A percentile compares a stretch with the other conserved stretches of the same genome.
phyloP scores from a whole-genome alignment of 2,888 invertebrate genomes.

The Andrena fulva region DNA sequence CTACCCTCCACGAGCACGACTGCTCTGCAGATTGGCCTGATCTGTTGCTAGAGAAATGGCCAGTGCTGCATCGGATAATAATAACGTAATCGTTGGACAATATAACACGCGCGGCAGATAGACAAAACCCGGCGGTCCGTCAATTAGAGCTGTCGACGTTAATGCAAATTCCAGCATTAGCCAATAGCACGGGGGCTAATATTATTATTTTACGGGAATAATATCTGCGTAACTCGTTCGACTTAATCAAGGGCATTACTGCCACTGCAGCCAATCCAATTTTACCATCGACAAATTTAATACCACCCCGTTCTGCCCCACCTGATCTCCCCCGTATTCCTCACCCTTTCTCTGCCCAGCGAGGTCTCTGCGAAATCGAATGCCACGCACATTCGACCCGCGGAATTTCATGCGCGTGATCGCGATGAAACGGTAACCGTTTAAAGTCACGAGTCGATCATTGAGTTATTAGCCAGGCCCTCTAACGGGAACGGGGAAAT shows the following conservation, averaged over 20 bases:
- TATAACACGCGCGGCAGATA: conserved; percentile 47
- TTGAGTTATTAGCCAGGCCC: conserved; percentile 14
- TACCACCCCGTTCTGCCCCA: conserved; percentile 35
- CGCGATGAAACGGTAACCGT: conserved; percentile 25
- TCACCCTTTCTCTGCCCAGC: conserved; percentile 4
- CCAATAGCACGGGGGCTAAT: conserved; percentile 72
- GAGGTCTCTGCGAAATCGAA: conserved; percentile 53
- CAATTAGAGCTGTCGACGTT: conserved; percentile 62
- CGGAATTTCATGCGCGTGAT: conserved; percentile 20
- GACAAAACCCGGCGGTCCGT: conserved; percentile 56
- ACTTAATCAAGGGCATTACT: conserved; percentile 76
- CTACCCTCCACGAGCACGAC: too few relatives aligned
- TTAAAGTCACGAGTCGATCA: conserved; percentile 33
- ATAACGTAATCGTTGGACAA: conserved; percentile 32
- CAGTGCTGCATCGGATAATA: background rate
- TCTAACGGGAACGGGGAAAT: background rate
- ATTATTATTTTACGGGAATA: conserved; percentile 75
- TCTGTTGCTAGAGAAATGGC: background rate
- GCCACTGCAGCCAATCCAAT: conserved; percentile 69
- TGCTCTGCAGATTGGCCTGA: background rate
- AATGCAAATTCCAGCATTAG: conserved; percentile 76
- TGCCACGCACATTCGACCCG: conserved; percentile 12
- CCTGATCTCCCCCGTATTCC: conserved; percentile 29
- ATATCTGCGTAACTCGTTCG: conserved; percentile 76
- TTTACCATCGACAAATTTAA: conserved; percentile 74